Evolutionary conservation across 2,888 invertebrate genomes (phyloP), one percentile per base, ranked within the genome.

Genomic region (Iphiclides podalirius): DNA sequence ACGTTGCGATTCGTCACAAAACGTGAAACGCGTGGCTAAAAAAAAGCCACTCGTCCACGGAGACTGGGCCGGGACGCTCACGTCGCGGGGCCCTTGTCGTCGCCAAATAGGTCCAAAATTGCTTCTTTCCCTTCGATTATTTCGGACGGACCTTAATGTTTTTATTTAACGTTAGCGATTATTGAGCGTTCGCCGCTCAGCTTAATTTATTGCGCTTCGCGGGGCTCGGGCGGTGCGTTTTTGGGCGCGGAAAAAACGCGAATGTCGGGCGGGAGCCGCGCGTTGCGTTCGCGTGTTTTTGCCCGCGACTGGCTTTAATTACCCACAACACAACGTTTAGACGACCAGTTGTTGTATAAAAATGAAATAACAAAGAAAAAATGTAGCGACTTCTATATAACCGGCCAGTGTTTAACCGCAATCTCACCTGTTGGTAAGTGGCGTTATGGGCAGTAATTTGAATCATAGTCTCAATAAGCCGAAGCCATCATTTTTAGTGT

Each of bases 91-190:
- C 60, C 64, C 67, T 70, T 72, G 75, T 75, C 76, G 69, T 70
- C 73, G 66, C 85, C 85, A 82, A 85, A 86, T 79, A 79, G 76
- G 80, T 78, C 75, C 75, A 70, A 77, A 78, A 81, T 80, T 70
- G 67, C 74, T 79, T 84, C 31, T 86, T 84, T 80, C 79, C 67
- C 63, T 68, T 67, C 73, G 79, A 84, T 86, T 85, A 87, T 87
- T 86, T 56, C 78, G 76, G 75, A 75, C 70, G 72, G 75, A 68
- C 76, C 79, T 86, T 88, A 86, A 87, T 86, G 87, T 87, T 87
- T 88, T 88, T 87, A 87, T 86, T 87, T 85, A 84, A 79, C 83
- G 78, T 81, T 72, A 72, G 59, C 63, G 71, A 68, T 78, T 83
- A 85, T 84, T 79, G 84, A 79, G 75, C 75, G 75, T 80, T 85